Base-by-base conservation (phyloP, 2,888 invertebrate genomes). In the Ariolimax columbianus region DNA sequence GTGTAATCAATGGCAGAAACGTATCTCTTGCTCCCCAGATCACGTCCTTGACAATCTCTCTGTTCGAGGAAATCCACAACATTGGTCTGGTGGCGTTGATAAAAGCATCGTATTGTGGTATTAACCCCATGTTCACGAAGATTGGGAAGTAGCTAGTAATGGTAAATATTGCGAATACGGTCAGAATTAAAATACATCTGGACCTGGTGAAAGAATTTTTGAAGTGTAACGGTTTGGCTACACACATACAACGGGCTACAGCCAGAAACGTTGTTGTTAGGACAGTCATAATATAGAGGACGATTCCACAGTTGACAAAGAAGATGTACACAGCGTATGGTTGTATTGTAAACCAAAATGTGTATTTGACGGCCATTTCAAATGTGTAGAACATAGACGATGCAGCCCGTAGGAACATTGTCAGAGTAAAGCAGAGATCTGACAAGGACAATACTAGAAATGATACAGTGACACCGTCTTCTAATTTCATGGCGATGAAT, bases 231-330 rank as follows among this genome's bases (percentile, higher is more conserved):
- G 83, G 83, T n/a, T 47, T 77, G 17, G 68, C 68, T 7, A 83
- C 77, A 63, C 83, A 83, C 66, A 83, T 43, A 36, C 77, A 83
- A 11, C 83, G 77, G 17, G 68, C 68, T 17, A 83, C 63, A 36
- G 83, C 83, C n/a, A 83, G 40, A 30, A 68, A 83, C 11, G 47
- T 77, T 66, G 83, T 77, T 0, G 68, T 83, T 26, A 83, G 55
- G 2, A 77, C 66, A 3, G 77, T 77, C 66, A 68, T 83, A 3
- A 77, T 68, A n/a, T 77, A 68, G 1, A 83, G 51, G 0, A 83
- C 30, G 38, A 68, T 75, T 7, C 66, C 38, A 36, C 43, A 77
- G 40, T 83, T 83, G 19, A 68, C 77, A 40, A 59, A 77, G 30
- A 77, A 51, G 19, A 77, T 77, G n/a, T 68, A 77, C 40, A 68